These are phyloP conservation scores for Cheilosia scutellata DNA, from an alignment of 2,888 invertebrate species.

Conservation along the genomic window DNA sequence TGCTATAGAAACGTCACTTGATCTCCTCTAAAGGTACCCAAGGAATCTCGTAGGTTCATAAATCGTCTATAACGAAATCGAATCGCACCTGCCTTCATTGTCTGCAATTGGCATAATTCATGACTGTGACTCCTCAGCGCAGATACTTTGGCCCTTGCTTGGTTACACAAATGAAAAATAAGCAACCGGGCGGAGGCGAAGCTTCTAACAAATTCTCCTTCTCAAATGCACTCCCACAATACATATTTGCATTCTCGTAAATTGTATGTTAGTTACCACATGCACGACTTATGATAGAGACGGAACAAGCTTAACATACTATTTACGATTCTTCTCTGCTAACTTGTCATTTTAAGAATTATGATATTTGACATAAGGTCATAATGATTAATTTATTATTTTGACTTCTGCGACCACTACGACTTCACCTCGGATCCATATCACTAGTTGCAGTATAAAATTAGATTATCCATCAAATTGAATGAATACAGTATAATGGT, in stretches of 20 bases:
- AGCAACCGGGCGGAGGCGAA: background rate
- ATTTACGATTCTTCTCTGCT: too few relatives aligned
- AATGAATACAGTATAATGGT: conserved; percentile 28
- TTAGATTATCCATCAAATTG: conserved; percentile 31
- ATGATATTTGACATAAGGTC: conserved; percentile 27
- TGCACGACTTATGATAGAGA: background rate
- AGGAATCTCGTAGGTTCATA: conserved; percentile 10
- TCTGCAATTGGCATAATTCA: background rate
- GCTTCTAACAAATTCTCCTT: background rate
- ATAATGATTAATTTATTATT: conserved; percentile 29
- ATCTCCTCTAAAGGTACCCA: too few relatives aligned
- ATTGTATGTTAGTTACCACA: background rate
- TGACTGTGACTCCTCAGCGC: background rate
- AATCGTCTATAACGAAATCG: conserved; percentile 3
- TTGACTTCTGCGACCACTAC: background rate
- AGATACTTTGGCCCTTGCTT: background rate
- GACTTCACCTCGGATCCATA: background rate
- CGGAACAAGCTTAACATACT: background rate
- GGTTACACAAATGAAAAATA: background rate
- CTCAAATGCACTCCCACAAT: background rate
- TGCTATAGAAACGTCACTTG: too few relatives aligned
- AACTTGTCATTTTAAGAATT: conserved; percentile 44
- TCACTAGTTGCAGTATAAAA: conserved; percentile 1
- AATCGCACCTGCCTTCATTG: background rate
- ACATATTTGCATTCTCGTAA: background rate